Base-by-base conservation (phyloP, 2,797 vertebrate species). In the Coregonus ussuriensis region DNA sequence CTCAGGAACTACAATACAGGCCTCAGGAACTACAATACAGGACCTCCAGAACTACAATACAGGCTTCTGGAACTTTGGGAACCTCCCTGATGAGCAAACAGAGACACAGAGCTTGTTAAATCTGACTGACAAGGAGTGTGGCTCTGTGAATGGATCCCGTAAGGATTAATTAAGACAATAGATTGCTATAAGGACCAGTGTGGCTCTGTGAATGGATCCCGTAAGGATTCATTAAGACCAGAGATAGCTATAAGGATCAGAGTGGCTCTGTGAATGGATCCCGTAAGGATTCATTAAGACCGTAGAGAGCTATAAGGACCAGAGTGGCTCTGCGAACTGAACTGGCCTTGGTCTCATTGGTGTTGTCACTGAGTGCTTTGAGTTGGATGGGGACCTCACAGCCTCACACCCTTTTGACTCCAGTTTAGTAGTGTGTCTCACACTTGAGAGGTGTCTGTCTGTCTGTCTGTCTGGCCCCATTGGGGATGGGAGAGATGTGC, bases 41-140 rank as follows among this genome's bases (percentile, higher is more conserved):
- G 52, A 62, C 56, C 56, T 41, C 37, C 37, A 2, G 37, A 41
- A 41, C 41, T 47, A 41, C 0, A 41, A 41, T 11, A 0, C 75
- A 16, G 63, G 71, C 71, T 78, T 79, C 25, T 83, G 77, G 77
- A 77, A 80, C 81, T 65, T 73, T 62, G 74, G 82, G 84, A 66
- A 82, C 82, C 88, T 90, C 84, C 84, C 87, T 72, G 74, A 86
- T 84, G 82, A 90, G 84, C 88, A 91, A 91, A 91, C 89, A 81
- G 71, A 62, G 21, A 9, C 7, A 25, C 25, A 21, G n/a, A 88
- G 81, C 72, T 83, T 79, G 81, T 89, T 88, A 84, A 89, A 82
- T 80, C 74, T 79, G 77, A 74, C 81, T 63, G 77, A 86, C 83
- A 78, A 83, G 79, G 82, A 84, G 80, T 80, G 63, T 29, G 9